Evolutionary conservation across 2,113 vertebrate species (phyloP), one percentile per base, ranked within the genome.

Genomic region (Rostratula benghalensis): DNA sequence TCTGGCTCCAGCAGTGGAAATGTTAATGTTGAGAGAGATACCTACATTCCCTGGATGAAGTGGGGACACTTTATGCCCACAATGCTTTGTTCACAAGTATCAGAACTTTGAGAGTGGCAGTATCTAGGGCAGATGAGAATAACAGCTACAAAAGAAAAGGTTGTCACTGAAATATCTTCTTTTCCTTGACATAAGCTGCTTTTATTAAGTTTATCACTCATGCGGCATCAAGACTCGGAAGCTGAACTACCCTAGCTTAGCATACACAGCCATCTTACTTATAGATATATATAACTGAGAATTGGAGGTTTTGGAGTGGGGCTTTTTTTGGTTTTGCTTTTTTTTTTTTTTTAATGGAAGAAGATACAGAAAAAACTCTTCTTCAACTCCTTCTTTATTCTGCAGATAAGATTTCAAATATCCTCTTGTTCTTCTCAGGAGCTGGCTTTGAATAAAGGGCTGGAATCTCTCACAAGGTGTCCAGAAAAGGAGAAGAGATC

Each of bases 381-480:
- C 22, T 59, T 46, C 13, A 89, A n/a, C n/a, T n/a, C 5, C 24
- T 37, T 8, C 5, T 70, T 65, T 54, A 15, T 69, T 71, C 13
- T 35, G 1, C 2, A 23, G 19, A 4, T 53, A 25, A 41, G 7
- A 81, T 41, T 65, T 53, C 20, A 56, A 4, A 51, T 8, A 39
- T 60, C 12, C 2, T 68, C 13, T 41, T 41, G 3, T 65, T 3
- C 2, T 76, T 2, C 12, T 57, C 30, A 57, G 17, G 16, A 69
- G 6, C 1, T 76, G 3, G 2, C 2, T 82, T 82, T 79, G 19
- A 67, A 45, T 45, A 54, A 1, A 13, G 1, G 37, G 1, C 3
- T 51, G 33, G 9, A 74, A 16, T 39, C 11, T 50, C 59, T 50
- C 59, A 39, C 0, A 20, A 3, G 3, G 3, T 37, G 9, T 56